These are phyloP conservation scores for Nebria ingens DNA, from an alignment of 1,140 invertebrate genomes.

Conservation along the genomic window DNA sequence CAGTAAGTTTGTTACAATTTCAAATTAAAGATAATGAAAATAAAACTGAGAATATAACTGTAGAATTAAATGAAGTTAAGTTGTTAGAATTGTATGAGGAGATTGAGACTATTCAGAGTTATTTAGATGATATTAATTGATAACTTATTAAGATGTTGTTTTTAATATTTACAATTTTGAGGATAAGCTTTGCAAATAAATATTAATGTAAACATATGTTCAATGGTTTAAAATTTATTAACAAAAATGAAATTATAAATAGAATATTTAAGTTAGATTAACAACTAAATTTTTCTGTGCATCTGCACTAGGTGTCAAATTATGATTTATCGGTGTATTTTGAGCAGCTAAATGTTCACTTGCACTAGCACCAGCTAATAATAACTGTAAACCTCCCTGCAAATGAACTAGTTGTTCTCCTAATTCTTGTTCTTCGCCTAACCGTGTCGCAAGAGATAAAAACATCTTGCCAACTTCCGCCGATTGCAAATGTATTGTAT, in stretches of 20 bases:
- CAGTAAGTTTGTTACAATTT: constrained; percentile 22
- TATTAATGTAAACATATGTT: too few relatives aligned
- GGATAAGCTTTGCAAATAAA: too few relatives aligned
- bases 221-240: background rate
- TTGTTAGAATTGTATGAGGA: constrained; percentile 26
- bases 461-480: constrained; percentile 49
- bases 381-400: constrained; percentile 57
- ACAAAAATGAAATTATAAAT: background rate
- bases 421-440: constrained; percentile 56
- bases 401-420: constrained; percentile 48
- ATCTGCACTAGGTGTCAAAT: constrained; percentile 43
- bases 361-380: constrained; percentile 47
- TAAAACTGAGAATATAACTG: constrained; percentile 19
- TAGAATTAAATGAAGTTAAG: constrained; percentile 25
- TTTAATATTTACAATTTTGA: too few relatives aligned
- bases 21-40: constrained; percentile 21
- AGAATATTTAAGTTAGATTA: constrained; percentile 37
- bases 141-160: background rate
- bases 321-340: constrained; percentile 28
- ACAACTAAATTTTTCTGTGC: constrained; percentile 50
- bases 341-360: constrained; percentile 22
- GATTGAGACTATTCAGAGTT: constrained; percentile 29
- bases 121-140: constrained; percentile 21
- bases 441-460: constrained; percentile 43
- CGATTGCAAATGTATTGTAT: constrained; percentile 42